phyloP scores from a whole-genome alignment of 1,140 invertebrate genomes.

The Panagrolaimus sp. region DNA sequence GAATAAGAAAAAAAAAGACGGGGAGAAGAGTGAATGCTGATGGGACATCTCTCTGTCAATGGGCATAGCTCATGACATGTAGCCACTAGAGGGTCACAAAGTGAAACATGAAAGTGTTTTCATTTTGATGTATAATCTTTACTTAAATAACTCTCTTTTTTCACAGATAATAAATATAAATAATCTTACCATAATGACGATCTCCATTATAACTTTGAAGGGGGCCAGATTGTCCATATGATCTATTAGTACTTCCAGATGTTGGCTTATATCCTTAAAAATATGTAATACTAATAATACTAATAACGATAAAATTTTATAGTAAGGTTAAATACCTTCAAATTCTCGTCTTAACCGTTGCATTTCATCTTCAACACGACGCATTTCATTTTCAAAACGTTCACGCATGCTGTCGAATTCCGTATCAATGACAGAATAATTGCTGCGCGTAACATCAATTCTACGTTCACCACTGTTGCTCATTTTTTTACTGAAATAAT shows the following conservation, averaged over 20 bases:
- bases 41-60: too few species aligned
- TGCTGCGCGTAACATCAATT: constrained; percentile 78
- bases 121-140: too few species aligned
- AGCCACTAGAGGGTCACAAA: too few species aligned
- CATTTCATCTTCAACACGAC: constrained; percentile 93
- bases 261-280: not conserved
- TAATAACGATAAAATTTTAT: not conserved
- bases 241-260: not conserved
- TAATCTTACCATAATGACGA: constrained; percentile 12
- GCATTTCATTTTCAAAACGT: constrained; percentile 90
- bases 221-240: not conserved
- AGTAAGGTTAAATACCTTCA: constrained; percentile 24
- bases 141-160: too few species aligned
- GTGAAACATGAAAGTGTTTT: too few species aligned
- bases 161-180: too few species aligned
- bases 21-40: too few species aligned
- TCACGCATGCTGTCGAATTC: constrained; percentile 92
- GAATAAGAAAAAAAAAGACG: too few species aligned
- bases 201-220: constrained; percentile 11
- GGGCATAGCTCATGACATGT: too few species aligned
- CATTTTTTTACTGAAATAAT: constrained; percentile 5
- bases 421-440: constrained; percentile 87
- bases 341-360: constrained; percentile 71
- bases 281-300: not conserved
- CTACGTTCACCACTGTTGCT: constrained; percentile 46